Evolutionary conservation across 2,888 invertebrate species (phyloP).

Genomic region (Folsomia candida): DNA sequence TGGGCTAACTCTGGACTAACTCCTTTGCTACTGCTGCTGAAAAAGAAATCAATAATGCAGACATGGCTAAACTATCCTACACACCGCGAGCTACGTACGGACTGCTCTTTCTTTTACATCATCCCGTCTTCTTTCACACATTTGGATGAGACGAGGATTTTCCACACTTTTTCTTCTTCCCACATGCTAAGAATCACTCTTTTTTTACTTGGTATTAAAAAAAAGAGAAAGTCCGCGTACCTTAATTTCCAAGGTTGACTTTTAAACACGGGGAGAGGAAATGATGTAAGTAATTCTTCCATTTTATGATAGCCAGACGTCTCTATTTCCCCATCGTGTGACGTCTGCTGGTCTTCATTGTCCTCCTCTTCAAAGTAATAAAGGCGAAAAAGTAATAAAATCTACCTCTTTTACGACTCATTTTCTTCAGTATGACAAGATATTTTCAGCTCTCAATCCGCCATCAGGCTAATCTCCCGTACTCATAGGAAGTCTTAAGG

Average conservation of each 20-base stretch:
- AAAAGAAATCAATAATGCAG: conserved; percentile 37
- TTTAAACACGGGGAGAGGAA: not conserved
- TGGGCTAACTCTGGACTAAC: not conserved
- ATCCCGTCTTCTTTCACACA: no score
- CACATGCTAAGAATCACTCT: no score
- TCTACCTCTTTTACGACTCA: no score
- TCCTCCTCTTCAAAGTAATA: not conserved
- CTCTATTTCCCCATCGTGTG: no score
- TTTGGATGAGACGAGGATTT: not conserved
- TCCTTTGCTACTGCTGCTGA: not conserved
- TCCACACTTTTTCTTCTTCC: not conserved
- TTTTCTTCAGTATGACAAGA: no score
- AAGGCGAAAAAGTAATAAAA: not conserved
- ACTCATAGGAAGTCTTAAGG: no score
- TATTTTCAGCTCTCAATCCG: no score
- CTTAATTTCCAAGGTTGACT: not conserved
- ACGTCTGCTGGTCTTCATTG: not conserved
- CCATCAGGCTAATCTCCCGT: no score
- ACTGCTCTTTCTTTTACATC: not conserved
- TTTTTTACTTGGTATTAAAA: no score
- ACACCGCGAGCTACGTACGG: not conserved
- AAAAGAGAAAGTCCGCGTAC: not conserved
- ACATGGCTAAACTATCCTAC: conserved; percentile 10
- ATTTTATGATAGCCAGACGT: not conserved
- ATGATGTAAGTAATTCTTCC: not conserved